Evolutionary conservation across 2,113 vertebrate genomes (phyloP).

Genomic region (Numida meleagris): DNA sequence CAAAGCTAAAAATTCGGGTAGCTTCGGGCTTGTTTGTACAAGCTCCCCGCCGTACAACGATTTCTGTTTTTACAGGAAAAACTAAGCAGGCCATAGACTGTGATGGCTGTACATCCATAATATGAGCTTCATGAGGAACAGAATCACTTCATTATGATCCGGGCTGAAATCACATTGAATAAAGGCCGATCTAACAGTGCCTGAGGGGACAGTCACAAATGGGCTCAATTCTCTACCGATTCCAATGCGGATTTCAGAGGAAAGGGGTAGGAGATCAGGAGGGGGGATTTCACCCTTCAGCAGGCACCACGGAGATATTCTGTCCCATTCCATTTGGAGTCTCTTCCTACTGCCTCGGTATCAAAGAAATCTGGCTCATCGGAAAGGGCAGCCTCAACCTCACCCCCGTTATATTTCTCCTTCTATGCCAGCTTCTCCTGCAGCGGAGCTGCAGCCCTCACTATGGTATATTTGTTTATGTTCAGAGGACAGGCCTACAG

Average conservation of each 20-base stretch:
- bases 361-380: background rate
- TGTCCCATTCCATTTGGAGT: background rate
- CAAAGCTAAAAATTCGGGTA: conserved; percentile 46
- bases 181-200: conserved; percentile 41
- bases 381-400: background rate
- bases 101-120: conserved; percentile 44
- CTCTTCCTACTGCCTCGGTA: background rate
- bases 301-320: background rate
- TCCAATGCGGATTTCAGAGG: background rate
- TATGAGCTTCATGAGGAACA: conserved; percentile 47
- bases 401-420: background rate
- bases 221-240: background rate
- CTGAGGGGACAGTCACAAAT: conserved; percentile 27
- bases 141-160: conserved; percentile 62
- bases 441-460: background rate
- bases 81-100: background rate
- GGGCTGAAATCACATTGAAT: conserved; percentile 48
- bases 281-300: background rate
- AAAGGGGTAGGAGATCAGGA: background rate
- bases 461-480: conserved; percentile 17
- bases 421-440: background rate
- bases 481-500: conserved; percentile 17
- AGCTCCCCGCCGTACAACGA: conserved; percentile 43
- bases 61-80: conserved; percentile 62
- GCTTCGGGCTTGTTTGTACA: conserved; percentile 67